Percentiles rank a stretch among this genome's conserved stretches.
Evolutionary conservation across 2,888 invertebrate genomes (phyloP).

Genomic region (Acleris laterana): DNA sequence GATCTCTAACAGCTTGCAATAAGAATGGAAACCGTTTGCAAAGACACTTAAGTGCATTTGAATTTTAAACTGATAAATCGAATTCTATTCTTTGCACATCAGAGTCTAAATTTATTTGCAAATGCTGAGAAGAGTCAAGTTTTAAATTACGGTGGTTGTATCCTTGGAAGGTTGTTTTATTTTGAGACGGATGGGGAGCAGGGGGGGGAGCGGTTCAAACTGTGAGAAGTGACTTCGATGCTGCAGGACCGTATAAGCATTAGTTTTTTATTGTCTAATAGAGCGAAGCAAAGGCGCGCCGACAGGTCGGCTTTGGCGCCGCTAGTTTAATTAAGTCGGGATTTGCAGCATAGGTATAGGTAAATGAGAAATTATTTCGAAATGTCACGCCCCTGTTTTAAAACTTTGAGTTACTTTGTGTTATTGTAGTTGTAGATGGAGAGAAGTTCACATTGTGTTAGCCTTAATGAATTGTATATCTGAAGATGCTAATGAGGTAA

Average conservation of each 20-base stretch:
- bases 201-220: slow-evolving; percentile 55
- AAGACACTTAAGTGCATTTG: slow-evolving; percentile 14
- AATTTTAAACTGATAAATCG: slow-evolving; percentile 44
- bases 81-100: slow-evolving; percentile 42
- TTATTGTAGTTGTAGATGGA: slow-evolving; percentile 12
- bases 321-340: slow-evolving; percentile 73
- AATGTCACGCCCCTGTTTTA: slow-evolving; percentile 49
- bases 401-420: slow-evolving; percentile 10
- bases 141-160: slow-evolving; percentile 79
- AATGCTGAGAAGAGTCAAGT: slow-evolving; percentile 55
- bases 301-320: slow-evolving; percentile 81
- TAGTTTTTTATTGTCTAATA: slow-evolving; percentile 83
- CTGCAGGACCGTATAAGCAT: slow-evolving; percentile 71
- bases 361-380: slow-evolving; percentile 46
- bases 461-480: slow-evolving; percentile 23
- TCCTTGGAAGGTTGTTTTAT: slow-evolving; percentile 83
- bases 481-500: slow-evolving; percentile 34
- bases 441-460: slow-evolving; percentile 20
- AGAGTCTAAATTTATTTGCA: slow-evolving; percentile 55
- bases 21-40: slow-evolving; percentile 47
- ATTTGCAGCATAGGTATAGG: slow-evolving; percentile 62
- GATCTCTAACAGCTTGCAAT: slow-evolving; percentile 46
- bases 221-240: slow-evolving; percentile 79
- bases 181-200: slow-evolving; percentile 55
- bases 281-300: slow-evolving; percentile 76